Evolutionary conservation across 2,888 invertebrate genomes (phyloP), one percentile per base, ranked within the genome.

Genomic region (Branchipolynoe longqiensis): DNA sequence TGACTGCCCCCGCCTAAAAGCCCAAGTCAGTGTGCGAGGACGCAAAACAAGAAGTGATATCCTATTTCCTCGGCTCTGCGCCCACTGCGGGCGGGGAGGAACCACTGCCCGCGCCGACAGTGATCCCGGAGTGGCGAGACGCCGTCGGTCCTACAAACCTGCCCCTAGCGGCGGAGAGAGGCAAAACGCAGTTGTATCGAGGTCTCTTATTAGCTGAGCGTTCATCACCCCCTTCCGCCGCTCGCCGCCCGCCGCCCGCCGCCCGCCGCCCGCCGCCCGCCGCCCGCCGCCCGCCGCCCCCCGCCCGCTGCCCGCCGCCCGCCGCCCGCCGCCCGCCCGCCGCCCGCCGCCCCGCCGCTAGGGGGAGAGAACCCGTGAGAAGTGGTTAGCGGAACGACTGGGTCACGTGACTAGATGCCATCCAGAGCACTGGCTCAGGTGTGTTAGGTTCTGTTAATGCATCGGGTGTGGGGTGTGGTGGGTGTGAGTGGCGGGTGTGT

Each of bases 371-470:
- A 18, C 22, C 69, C 36, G 69, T 69, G 69, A 69, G 69, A 69
- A 69, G 69, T 69, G 38, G 69, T 69, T 69, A 69, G 69, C 36
- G 12, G 62, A 25, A 31, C 33, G 69, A 69, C 69, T 69, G 28
- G 54, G 78, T 78, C 78, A 78, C 78, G 78, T 78, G 78, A 78
- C 54, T 78, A 54, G 28, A 54, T 78, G 78, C 48, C 78, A 78
- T 78, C 54, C 48, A 54, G 54, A 2, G 54, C 28, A 48, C 48
- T 48, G 78, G 78, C 78, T 78, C 78, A 78, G 78, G 78, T 78
- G 78, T 78, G 78, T 78, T 33, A 25, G 78, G 41, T 78, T 78
- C 48, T 41, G 78, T 78, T 78, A 78, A 78, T 78, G 78, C 28
- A 41, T 41, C 78, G 48, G 78, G 78, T 28, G 41, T 28, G 78